Evolutionary conservation across 2,113 vertebrate genomes (phyloP), one percentile per base, ranked within the genome.

Genomic region (Trematomus loennbergii): DNA sequence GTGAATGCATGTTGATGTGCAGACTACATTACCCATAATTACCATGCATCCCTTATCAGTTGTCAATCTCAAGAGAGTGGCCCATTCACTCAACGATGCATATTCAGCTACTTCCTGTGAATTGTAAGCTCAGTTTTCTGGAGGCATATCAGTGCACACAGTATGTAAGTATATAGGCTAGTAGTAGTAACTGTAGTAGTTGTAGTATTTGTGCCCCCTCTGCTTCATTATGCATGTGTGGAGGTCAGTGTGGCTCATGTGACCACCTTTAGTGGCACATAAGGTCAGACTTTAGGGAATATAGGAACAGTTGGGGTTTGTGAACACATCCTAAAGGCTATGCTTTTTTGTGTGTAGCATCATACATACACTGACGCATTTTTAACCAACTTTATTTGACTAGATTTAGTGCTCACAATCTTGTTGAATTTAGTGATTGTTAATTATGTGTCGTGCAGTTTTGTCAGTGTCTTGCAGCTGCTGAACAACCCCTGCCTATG

Each of bases 1-100:
- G 74, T 66, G 13, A 20, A 58, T 66, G 71, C 76, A 79, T 49
- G 33, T 48, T 85, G 70, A 72, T 82, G 75, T 59, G 76, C 69
- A 76, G 82, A 87, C 84, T 88, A 86, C 87, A 84, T 86, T 88
- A 90, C 84, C 83, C 88, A 89, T 87, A 88, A 89, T 92, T 89
- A 89, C 84, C 40, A 60, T 66, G 73, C 72, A 70, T 52, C 69
- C 55, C 65, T 81, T 85, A 89, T 87, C 87, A 75, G 75, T 46
- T 86, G 72, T 82, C 87, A 87, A 57, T 90, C 83, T 72, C 40
- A 61, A 43, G 77, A 79, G 60, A 79, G 65, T 40, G 54, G 46
- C 57, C 65, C 11, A 12, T 63, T 74, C 25, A 63, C 22, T 64
- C 4, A 29, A 53, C 8, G 65, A 61, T 75, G 82, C 62, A 74